Evolutionary conservation across 2,888 invertebrate genomes (phyloP).

Genomic region (Aquatica leii): DNA sequence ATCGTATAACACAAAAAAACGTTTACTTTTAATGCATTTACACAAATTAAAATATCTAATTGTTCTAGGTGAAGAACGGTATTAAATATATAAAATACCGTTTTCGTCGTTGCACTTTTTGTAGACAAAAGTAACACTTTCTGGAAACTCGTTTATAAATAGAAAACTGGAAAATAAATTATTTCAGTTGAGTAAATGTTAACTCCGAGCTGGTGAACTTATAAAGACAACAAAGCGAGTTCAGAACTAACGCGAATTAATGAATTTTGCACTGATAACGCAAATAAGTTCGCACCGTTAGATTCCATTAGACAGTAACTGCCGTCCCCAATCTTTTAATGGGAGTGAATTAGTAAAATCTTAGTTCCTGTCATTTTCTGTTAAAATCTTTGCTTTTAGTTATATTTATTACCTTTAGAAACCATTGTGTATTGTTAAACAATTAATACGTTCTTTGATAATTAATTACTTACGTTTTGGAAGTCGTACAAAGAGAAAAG

Average conservation of each 20-base stretch:
- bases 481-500: conserved; percentile 29
- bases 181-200: conserved; percentile 38
- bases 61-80: too few relatives aligned
- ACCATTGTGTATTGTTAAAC: conserved; percentile 3
- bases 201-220: conserved; percentile 41
- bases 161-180: conserved; percentile 33
- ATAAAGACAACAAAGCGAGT: conserved; percentile 33
- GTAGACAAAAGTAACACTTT: too few relatives aligned
- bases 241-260: conserved; percentile 39
- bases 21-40: too few relatives aligned
- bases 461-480: conserved; percentile 26
- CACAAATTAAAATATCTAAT: too few relatives aligned
- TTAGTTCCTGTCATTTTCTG: conserved; percentile 8
- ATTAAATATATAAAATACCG: too few relatives aligned
- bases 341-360: conserved; percentile 24
- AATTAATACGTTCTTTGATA: conserved; percentile 13
- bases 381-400: not conserved
- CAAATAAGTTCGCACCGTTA: conserved; percentile 33
- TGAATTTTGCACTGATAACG: conserved; percentile 40
- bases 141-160: too few relatives aligned
- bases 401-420: conserved; percentile 13
- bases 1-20: too few relatives aligned
- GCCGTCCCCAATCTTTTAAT: conserved; percentile 11
- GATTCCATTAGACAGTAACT: conserved; percentile 22
- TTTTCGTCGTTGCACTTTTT: too few relatives aligned